Base-by-base conservation (phyloP, 1,140 invertebrate genomes). In the Sipha flava region DNA sequence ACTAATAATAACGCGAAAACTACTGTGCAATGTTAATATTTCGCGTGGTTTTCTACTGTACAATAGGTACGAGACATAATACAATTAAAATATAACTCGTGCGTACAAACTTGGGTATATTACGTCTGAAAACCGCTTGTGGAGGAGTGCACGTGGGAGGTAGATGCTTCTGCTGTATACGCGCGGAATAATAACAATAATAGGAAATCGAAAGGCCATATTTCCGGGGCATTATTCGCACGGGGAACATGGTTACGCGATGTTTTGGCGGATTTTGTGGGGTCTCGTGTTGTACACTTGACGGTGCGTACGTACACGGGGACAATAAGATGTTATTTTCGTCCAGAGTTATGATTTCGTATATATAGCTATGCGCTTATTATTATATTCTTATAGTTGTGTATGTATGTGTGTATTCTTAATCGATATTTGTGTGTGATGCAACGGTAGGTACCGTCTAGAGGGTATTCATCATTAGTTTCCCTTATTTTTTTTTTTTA, bases 261-360 rank as follows among this genome's bases (percentile, higher is more conserved):
- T 75, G 57, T 68, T 68, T 75, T 75, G 72, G 31, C 72, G 49
- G 49, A 16, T 75, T 73, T 75, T 75, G 72, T 75, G 72, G 34
- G 72, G 72, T 75, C 72, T 7, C 40, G 21, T 29, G 12, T 6
- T 40, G 37, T 45, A 0, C 23, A 45, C 40, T 45, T 47, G 40
- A 70, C 66, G 66, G 43, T 47, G 23, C 64, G 3, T 40, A 2
- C n/a, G 31, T 21, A 9, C 66, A 1, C 43, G 43, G 26, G 43
- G 40, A 77, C 52, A 57, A 77, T 57, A 57, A 34, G 14, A 75
- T 49, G 29, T 75, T 75, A 54, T 75, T 75, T 75, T 54, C 29
- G n/a, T 77, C 7, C 12, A 21, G 52, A 52, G n/a, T 73, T 73
- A 73, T 54, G 70, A 77, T 77, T 57, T 59, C 34, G 18, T 72